Conservation (phyloP, 1,140 invertebrate genomes). For the Drosophila melanica region DNA sequence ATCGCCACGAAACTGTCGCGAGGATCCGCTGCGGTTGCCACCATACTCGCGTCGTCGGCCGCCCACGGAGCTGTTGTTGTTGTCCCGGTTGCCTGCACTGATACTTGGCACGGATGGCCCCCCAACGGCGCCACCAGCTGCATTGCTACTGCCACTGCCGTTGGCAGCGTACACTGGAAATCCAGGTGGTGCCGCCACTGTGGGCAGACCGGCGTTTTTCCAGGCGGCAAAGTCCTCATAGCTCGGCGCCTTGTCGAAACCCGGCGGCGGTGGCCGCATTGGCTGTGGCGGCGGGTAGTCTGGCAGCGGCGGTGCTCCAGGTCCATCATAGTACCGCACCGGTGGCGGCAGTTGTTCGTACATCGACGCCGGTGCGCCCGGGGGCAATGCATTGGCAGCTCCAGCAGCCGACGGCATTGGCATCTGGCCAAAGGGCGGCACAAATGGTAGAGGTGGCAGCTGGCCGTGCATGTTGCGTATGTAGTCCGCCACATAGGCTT, state of each 20-base stretch:
- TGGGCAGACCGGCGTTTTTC: constrained; percentile 87
- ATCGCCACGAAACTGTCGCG: constrained; percentile 68
- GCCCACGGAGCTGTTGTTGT: constrained; percentile 69
- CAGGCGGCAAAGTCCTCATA: constrained; percentile 94
- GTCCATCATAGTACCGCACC: constrained; percentile 91
- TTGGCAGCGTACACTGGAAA: constrained; percentile 66
- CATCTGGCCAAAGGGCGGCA: constrained; percentile 86
- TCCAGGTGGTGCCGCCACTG: constrained; percentile 67
- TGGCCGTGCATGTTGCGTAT: constrained; percentile 93
- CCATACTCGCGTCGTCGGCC: constrained; percentile 72
- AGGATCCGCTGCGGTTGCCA: constrained; percentile 55
- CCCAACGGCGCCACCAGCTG: constrained; percentile 32
- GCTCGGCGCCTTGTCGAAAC: constrained; percentile 89
- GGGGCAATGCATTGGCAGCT: constrained; percentile 89
- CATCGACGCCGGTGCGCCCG: constrained; percentile 85
- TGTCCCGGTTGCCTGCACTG: constrained; percentile 64
- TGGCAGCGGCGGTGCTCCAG: constrained; percentile 86
- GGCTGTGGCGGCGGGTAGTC: constrained; percentile 86
- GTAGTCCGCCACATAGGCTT: constrained; percentile 91
- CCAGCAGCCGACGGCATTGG: constrained; percentile 84
- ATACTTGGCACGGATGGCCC: constrained; percentile 25
- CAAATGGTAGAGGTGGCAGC: constrained; percentile 89
- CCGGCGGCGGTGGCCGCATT: constrained; percentile 84
- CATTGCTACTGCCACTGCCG: constrained; percentile 58
- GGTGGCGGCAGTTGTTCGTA: constrained; percentile 86